A percentile compares a stretch with the other conserved stretches of the same genome.
Conservation (phyloP, 2,113 vertebrate genomes). For the Odobenus rosmarus region DNA sequence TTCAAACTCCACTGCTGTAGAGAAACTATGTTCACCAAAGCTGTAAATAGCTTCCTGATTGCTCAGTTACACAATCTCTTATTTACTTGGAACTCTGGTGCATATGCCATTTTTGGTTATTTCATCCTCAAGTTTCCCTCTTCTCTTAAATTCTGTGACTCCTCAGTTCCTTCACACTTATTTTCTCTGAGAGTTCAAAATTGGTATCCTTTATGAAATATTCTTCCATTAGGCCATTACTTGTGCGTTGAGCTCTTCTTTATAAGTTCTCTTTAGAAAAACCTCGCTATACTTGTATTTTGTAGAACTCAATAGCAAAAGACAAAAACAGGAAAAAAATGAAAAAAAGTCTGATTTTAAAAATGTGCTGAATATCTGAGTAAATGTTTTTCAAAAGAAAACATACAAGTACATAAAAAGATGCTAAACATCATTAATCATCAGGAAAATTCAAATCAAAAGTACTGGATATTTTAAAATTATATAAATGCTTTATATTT, state of each 20-base stretch:
- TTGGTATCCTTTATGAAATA: not conserved
- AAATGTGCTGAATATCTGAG: not conserved
- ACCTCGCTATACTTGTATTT: not conserved
- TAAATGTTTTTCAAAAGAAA: not conserved
- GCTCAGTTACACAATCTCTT: not conserved
- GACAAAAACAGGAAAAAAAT: not conserved
- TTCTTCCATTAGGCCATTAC: not conserved
- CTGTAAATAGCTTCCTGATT: not conserved
- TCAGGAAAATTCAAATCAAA: not conserved
- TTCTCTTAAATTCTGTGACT: not conserved
- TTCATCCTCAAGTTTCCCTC: not conserved
- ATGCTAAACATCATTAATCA: not conserved
- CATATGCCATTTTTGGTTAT: not conserved
- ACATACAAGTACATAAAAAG: not conserved
- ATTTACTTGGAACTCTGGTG: not conserved
- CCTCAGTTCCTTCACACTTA: not conserved
- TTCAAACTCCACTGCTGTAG: not conserved
- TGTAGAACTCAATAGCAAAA: not conserved
- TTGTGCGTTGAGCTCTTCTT: not conserved
- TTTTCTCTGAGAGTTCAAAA: not conserved
- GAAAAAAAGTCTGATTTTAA: not conserved
- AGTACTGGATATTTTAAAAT: not conserved
- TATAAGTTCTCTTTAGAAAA: not conserved
- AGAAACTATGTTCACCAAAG: not conserved
- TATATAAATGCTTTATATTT: not conserved